Percentiles rank a stretch among this genome's conserved stretches.
Evolutionary conservation across 2,797 vertebrate species (phyloP).

Genomic region (Sebastiscus albofasciatus): DNA sequence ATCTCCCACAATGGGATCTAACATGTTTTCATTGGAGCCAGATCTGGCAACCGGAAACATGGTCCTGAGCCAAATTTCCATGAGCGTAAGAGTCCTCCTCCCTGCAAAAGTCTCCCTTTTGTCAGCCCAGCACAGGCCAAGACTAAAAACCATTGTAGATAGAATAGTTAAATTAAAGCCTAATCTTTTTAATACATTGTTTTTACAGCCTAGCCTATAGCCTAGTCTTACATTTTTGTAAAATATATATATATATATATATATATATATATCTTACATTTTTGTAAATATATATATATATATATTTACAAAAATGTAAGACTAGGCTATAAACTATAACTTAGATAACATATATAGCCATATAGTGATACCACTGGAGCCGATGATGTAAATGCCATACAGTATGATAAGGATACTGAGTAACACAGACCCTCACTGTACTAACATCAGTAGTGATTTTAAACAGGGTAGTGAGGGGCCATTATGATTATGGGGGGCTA

Average conservation of each 20-base stretch:
- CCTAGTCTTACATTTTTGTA: too few species aligned
- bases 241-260: too few species aligned
- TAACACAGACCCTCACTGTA: neutral
- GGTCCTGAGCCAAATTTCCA: conserved; percentile 83
- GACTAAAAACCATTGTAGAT: conserved; percentile 7
- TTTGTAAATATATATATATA: neutral
- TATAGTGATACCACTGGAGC: neutral
- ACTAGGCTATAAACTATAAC: neutral
- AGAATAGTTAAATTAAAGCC: neutral
- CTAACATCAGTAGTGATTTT: neutral
- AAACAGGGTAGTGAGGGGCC: neutral
- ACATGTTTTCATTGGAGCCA: conserved; percentile 70
- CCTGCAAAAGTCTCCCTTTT: conserved; percentile 24
- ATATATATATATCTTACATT: too few species aligned
- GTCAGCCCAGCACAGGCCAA: conserved; percentile 9
- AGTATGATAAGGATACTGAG: conserved; percentile 3
- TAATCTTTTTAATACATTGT: neutral
- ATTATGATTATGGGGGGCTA: neutral
- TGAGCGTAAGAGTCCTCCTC: conserved; percentile 55
- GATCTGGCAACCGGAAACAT: conserved; percentile 77
- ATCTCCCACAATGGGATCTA: conserved; percentile 76
- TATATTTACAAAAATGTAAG: neutral
- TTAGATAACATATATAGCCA: neutral
- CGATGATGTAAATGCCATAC: neutral
- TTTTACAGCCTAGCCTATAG: too few species aligned